These are phyloP conservation scores for Gerosis bhagava DNA, from an alignment of 2,888 invertebrate genomes.

Conservation along the genomic window DNA sequence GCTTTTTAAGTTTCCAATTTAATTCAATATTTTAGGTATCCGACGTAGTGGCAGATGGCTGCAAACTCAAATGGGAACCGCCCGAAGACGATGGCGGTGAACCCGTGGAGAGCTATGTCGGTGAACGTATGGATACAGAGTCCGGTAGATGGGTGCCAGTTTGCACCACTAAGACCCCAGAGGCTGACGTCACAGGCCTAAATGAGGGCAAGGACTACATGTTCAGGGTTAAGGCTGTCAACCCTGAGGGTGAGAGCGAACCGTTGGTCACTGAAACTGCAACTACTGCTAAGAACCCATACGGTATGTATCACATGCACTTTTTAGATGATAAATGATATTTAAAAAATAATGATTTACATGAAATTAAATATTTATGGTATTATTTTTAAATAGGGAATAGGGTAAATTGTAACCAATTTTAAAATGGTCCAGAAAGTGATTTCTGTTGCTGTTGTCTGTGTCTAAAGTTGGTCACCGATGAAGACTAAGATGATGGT, in stretches of 20 bases:
- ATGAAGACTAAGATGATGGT: too few species aligned
- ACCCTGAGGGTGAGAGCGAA: conserved; percentile 97
- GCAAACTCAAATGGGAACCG: conserved; percentile 97
- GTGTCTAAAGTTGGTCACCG: too few species aligned
- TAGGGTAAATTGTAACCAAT: too few species aligned
- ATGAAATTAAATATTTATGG: too few species aligned
- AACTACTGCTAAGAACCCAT: conserved; percentile 98
- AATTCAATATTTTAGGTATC: conserved; percentile 77
- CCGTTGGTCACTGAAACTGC: conserved; percentile 96
- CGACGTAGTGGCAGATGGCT: conserved; percentile 95
- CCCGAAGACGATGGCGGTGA: conserved; percentile 98
- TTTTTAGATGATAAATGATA: too few species aligned
- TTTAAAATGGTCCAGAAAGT: too few species aligned
- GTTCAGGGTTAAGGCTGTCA: conserved; percentile 98
- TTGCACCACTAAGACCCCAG: conserved; percentile 86
- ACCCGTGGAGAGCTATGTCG: conserved; percentile 95
- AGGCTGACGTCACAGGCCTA: conserved; percentile 93
- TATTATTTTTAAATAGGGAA: too few species aligned
- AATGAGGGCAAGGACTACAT: conserved; percentile 99
- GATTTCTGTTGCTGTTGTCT: too few species aligned
- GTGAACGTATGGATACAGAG: conserved; percentile 97
- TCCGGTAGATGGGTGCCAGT: conserved; percentile 97
- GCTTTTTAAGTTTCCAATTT: too few species aligned
- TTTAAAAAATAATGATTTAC: too few species aligned
- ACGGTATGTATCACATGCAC: too few species aligned